These are phyloP conservation scores for Xylota sylvarum DNA, from an alignment of 2,888 invertebrate species.

Conservation along the genomic window DNA sequence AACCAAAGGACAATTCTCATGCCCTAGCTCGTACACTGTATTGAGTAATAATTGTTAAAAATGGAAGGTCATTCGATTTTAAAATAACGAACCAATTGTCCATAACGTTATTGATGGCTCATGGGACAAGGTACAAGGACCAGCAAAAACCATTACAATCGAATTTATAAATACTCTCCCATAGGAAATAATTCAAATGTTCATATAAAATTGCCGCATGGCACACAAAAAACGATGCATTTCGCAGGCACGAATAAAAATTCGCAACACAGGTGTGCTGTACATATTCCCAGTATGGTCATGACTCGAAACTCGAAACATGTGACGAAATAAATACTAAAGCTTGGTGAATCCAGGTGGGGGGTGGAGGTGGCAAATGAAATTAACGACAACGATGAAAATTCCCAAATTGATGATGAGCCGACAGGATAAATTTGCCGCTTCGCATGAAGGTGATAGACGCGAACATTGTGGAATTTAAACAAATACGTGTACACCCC, in stretches of 20 bases:
- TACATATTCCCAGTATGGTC: conserved; percentile 56
- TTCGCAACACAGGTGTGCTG: conserved; percentile 35
- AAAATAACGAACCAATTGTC: conserved; percentile 27
- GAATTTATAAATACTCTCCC: conserved; percentile 63
- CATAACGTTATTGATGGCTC: neutral
- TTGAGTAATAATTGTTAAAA: neutral
- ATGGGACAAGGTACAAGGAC: neutral
- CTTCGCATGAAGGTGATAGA: conserved; percentile 16
- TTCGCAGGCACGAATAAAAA: neutral
- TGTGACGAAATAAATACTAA: conserved; percentile 42
- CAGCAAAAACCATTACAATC: conserved; percentile 23
- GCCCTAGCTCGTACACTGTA: too few species aligned
- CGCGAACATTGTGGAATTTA: conserved; percentile 13
- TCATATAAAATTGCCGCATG: conserved; percentile 26
- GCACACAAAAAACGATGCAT: conserved; percentile 16
- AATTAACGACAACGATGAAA: conserved; percentile 64
- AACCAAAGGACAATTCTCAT: too few species aligned
- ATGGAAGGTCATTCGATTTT: conserved; percentile 3
- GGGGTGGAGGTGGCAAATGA: conserved; percentile 39
- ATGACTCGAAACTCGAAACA: conserved; percentile 43
- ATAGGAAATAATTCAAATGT: conserved; percentile 59
- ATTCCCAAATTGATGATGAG: conserved; percentile 68
- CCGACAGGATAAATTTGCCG: conserved; percentile 63
- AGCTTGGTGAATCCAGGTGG: conserved; percentile 2
- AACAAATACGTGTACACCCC: conserved; percentile 3